Evolutionary conservation across 2,888 invertebrate species (phyloP).

Genomic region (Drosophila lacicola): DNA sequence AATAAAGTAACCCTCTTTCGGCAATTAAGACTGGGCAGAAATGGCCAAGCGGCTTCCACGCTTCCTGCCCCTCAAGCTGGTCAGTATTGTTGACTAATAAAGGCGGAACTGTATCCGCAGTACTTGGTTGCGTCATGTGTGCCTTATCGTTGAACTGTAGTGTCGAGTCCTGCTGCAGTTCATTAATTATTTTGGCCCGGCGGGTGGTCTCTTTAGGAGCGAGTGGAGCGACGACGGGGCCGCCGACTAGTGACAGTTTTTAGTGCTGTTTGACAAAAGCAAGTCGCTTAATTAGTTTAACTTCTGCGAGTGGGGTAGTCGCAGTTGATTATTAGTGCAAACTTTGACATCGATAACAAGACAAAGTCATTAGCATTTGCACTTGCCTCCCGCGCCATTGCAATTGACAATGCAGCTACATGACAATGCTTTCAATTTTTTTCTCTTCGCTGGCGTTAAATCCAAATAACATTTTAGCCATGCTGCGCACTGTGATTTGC

Average conservation of each 20-base stretch:
- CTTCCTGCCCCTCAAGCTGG: conserved; percentile 36
- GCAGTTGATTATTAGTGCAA: conserved; percentile 74
- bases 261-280: conserved; percentile 56
- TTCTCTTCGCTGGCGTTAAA: conserved; percentile 43
- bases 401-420: conserved; percentile 42
- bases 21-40: conserved; percentile 16
- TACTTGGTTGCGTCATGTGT: conserved; percentile 70
- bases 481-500: conserved; percentile 64
- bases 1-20: conserved; percentile 56
- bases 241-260: conserved; percentile 14
- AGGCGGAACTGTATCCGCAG: conserved; percentile 34
- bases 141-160: conserved; percentile 9
- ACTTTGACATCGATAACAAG: conserved; percentile 78
- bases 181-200: conserved; percentile 73
- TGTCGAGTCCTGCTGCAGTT: conserved; percentile 62
- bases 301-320: conserved; percentile 31
- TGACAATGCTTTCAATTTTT: conserved; percentile 53
- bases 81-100: conserved; percentile 53
- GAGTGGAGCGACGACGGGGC: background rate
- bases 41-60: conserved; percentile 6
- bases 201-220: conserved; percentile 33
- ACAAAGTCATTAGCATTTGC: conserved; percentile 75
- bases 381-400: background rate
- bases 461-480: conserved; percentile 67
- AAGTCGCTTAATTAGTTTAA: conserved; percentile 73